Evolutionary conservation across 1,140 invertebrate species (phyloP).

Genomic region (Hesperophylax magnus): DNA sequence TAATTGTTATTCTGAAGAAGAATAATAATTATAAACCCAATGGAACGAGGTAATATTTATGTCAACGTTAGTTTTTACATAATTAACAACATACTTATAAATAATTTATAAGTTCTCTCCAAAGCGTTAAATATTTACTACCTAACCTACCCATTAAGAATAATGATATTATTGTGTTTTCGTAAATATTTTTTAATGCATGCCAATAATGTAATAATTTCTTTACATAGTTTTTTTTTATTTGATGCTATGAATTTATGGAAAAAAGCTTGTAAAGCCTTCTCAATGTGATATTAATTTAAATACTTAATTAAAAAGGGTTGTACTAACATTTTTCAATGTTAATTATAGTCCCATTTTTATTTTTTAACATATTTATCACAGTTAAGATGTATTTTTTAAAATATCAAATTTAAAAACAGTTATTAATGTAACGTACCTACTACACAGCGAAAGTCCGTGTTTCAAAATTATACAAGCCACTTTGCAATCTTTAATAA

Average conservation of each 20-base stretch:
- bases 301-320: constrained; percentile 40
- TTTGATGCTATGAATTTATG: background rate
- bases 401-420: too few species aligned
- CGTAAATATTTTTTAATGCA: constrained; percentile 5
- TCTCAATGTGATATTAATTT: constrained; percentile 54
- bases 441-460: too few species aligned
- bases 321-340: background rate
- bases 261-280: constrained; percentile 48
- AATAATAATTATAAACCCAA: too few species aligned
- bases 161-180: background rate
- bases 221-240: background rate
- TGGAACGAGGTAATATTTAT: too few species aligned
- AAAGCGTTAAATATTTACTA: background rate
- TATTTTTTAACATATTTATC: constrained; percentile 4
- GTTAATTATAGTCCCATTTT: background rate
- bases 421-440: too few species aligned
- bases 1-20: too few species aligned
- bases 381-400: background rate
- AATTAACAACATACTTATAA: too few species aligned
- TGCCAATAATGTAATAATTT: background rate
- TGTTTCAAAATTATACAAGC: too few species aligned
- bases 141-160: background rate
- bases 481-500: too few species aligned
- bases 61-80: too few species aligned
- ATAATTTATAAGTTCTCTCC: background rate